Conservation (phyloP, 1,140 invertebrate species). For the Acromyrmex charruanus region DNA sequence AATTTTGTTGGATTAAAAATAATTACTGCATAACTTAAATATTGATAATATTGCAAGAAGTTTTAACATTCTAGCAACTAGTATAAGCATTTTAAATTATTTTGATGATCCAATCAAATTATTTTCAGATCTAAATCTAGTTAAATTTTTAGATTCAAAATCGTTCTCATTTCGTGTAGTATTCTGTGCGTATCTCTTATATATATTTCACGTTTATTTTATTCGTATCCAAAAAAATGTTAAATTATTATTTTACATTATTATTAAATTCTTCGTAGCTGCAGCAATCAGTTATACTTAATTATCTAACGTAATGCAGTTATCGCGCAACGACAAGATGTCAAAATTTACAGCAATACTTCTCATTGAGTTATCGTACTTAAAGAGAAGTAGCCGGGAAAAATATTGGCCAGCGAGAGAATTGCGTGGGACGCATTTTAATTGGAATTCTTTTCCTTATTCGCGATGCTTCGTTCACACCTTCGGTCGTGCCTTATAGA, state of each 20-base stretch:
- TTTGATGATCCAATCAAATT: no score
- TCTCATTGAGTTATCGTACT: conserved; percentile 49
- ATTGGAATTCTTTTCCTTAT: conserved; percentile 71
- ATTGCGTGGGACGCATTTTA: conserved; percentile 58
- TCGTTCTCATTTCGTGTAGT: neutral
- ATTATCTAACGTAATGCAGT: neutral
- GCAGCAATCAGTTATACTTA: neutral
- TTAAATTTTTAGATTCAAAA: no score
- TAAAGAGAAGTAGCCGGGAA: neutral
- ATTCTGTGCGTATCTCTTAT: neutral
- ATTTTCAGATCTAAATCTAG: no score
- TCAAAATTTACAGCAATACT: conserved; percentile 15
- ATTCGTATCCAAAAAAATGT: neutral
- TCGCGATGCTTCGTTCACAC: neutral
- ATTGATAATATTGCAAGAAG: no score
- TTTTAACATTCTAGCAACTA: no score
- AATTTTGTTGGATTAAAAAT: no score
- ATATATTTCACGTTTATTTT: neutral
- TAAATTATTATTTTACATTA: neutral
- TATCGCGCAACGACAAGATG: neutral
- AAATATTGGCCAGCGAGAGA: conserved; percentile 17
- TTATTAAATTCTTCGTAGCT: neutral
- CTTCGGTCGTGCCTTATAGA: conserved; percentile 10
- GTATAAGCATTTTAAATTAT: no score
- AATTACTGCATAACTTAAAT: no score